phyloP scores from a whole-genome alignment of 2,888 invertebrate genomes.

The Sesamia inferens region DNA sequence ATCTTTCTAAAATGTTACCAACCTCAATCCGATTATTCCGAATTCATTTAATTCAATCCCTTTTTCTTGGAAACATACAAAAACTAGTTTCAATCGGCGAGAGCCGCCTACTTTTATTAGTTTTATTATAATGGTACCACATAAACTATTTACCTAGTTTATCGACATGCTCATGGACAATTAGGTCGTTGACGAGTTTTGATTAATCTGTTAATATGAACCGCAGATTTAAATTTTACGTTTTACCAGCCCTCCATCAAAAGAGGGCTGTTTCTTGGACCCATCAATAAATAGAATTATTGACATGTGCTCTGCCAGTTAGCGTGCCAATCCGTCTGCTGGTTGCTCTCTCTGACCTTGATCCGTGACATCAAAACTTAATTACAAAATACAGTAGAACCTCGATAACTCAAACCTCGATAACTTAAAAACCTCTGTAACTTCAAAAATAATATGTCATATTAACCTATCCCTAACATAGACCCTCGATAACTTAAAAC shows the following conservation, averaged over 20 bases:
- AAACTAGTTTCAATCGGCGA: neutral
- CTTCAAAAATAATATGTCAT: too few relatives aligned
- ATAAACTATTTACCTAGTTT: neutral
- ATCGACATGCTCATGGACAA: neutral
- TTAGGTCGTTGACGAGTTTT: neutral
- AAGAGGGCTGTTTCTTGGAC: neutral
- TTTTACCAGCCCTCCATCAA: neutral
- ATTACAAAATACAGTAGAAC: too few relatives aligned
- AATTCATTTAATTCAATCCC: conserved; percentile 11
- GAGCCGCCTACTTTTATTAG: conserved; percentile 2
- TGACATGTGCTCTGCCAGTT: neutral
- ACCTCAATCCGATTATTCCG: conserved; percentile 16
- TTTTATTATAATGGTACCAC: neutral
- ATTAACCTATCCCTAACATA: too few relatives aligned
- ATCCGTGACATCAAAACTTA: neutral
- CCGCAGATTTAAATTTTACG: neutral
- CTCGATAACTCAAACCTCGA: too few relatives aligned
- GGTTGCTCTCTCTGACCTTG: neutral
- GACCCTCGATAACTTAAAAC: too few relatives aligned
- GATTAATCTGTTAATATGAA: neutral
- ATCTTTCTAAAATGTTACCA: conserved; percentile 7
- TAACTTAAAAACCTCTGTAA: too few relatives aligned
- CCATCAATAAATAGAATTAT: neutral
- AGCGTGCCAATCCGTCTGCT: neutral
- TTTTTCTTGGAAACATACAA: neutral